Evolutionary conservation across 2,113 vertebrate genomes (phyloP).

Genomic region (Promerops cafer): DNA sequence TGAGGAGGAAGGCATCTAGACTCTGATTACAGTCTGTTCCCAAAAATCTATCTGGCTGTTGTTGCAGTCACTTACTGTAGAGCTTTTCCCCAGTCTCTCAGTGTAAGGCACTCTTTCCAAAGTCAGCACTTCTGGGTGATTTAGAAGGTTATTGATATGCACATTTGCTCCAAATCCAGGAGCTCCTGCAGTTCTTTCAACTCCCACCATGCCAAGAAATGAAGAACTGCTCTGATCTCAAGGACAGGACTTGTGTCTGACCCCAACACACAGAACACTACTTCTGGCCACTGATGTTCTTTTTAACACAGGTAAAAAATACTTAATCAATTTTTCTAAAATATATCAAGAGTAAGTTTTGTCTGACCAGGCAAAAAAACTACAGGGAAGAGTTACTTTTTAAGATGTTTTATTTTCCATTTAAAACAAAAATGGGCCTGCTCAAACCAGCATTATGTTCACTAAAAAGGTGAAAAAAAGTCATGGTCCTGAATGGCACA

Average conservation of each 20-base stretch:
- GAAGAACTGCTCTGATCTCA: neutral
- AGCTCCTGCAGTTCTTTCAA: neutral
- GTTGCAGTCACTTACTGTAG: neutral
- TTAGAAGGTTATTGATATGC: neutral
- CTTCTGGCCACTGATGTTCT: neutral
- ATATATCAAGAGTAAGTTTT: neutral
- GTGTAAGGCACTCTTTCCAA: neutral
- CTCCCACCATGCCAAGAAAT: neutral
- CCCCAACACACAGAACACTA: neutral
- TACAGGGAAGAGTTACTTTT: neutral
- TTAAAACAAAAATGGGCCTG: neutral
- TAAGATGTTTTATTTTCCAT: neutral
- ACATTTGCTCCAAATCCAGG: neutral
- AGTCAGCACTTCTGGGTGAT: neutral
- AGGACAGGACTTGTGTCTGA: neutral
- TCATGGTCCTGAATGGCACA: neutral
- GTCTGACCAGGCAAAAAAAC: neutral
- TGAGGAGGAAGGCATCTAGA: neutral
- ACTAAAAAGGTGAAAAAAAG: neutral
- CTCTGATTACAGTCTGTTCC: neutral
- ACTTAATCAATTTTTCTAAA: neutral
- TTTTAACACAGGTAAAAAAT: neutral
- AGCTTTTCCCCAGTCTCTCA: neutral
- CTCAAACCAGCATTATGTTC: neutral
- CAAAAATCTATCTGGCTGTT: neutral